phyloP scores from a whole-genome alignment of 1,140 invertebrate species.

The Sarcophaga bullata region DNA sequence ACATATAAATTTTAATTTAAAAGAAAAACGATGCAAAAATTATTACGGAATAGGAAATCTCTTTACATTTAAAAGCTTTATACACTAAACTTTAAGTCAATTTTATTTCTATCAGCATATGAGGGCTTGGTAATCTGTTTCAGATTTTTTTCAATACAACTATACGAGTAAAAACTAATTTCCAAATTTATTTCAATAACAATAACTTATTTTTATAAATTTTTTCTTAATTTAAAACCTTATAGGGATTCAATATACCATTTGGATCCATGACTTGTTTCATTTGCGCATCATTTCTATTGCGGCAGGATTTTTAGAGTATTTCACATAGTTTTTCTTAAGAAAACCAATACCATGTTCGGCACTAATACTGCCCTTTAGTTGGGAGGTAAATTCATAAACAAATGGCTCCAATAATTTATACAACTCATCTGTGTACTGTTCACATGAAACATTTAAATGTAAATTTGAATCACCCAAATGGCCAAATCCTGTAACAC shows the following conservation, averaged over 20 bases:
- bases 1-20: too few relatives aligned
- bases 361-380: conserved; percentile 88
- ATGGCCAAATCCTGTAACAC: conserved; percentile 88
- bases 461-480: conserved; percentile 92
- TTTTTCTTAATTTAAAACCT: conserved; percentile 69
- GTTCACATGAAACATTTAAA: conserved; percentile 80
- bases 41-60: too few relatives aligned
- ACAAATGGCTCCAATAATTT: conserved; percentile 87
- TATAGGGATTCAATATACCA: conserved; percentile 93
- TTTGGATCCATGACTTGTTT: conserved; percentile 90
- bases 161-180: too few relatives aligned
- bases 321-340: conserved; percentile 84
- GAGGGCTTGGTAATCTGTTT: too few relatives aligned
- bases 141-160: too few relatives aligned
- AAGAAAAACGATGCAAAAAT: too few relatives aligned
- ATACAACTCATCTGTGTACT: conserved; percentile 84
- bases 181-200: too few relatives aligned
- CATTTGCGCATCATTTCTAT: conserved; percentile 82
- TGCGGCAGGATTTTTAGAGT: conserved; percentile 79
- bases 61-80: too few relatives aligned
- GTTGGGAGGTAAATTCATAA: conserved; percentile 83
- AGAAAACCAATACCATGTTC: conserved; percentile 93
- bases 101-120: too few relatives aligned
- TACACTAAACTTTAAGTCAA: too few relatives aligned
- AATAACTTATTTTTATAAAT: neutral